phyloP scores from a whole-genome alignment of 1,140 invertebrate genomes.

The Coenobita brevimanus region DNA sequence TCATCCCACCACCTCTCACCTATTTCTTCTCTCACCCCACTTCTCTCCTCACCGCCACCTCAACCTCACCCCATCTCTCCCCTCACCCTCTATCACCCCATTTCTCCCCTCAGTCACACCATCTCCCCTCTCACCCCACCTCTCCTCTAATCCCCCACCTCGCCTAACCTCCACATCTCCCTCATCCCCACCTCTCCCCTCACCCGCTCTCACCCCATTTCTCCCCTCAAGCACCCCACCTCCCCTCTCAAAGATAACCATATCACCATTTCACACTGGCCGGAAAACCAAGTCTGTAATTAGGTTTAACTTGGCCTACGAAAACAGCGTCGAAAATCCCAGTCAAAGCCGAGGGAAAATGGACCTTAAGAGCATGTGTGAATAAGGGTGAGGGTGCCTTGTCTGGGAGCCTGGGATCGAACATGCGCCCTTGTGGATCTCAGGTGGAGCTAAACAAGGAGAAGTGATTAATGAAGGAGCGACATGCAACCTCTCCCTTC shows the following conservation, averaged over 20 bases:
- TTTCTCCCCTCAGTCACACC: background rate
- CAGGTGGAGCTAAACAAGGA: constrained; percentile 55
- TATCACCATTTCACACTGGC: constrained; percentile 60
- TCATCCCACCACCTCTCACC: background rate
- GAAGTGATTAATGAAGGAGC: constrained; percentile 58
- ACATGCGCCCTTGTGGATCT: constrained; percentile 33
- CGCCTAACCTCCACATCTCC: background rate
- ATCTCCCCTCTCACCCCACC: background rate
- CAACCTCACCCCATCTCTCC: background rate
- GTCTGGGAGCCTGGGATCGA: background rate
- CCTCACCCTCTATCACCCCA: too few species aligned
- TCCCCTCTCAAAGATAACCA: constrained; percentile 39
- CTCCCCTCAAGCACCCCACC: background rate
- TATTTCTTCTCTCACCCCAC: background rate
- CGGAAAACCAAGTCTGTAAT: constrained; percentile 55
- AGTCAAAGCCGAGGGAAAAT: background rate
- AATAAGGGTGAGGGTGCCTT: background rate
- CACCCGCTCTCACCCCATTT: background rate
- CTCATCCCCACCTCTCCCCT: background rate
- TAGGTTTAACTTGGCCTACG: constrained; percentile 55
- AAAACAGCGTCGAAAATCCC: constrained; percentile 4
- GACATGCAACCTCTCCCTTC: constrained; percentile 53
- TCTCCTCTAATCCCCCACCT: background rate
- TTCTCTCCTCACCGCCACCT: too few species aligned
- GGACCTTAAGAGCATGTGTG: too few species aligned